Evolutionary conservation across 2,797 vertebrate genomes (phyloP), one percentile per base, ranked within the genome.

Genomic region (Ataeniobius toweri): DNA sequence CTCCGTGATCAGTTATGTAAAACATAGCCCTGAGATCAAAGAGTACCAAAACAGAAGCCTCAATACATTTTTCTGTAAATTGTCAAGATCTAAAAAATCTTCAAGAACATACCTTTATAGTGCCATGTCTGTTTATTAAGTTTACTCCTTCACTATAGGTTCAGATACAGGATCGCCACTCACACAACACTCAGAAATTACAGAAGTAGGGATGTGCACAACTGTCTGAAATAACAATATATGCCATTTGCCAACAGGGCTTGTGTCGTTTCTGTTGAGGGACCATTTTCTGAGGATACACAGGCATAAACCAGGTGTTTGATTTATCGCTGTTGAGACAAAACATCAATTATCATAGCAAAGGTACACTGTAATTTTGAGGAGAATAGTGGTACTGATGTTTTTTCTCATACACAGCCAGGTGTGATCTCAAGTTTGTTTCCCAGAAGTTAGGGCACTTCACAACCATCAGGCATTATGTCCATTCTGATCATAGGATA

Each of bases 401-500:
- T 72, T 31, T 2, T 58, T 61, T 77, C 71, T 68, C 48, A 81
- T 67, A 79, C 16, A 75, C 16, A 83, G 63, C 59, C 92, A 92
- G 91, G 90, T 92, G 89, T 90, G 89, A 89, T 86, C 85, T 93
- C 82, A 79, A 88, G 90, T 90, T 91, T 92, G 46, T 68, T 91
- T 93, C 87, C 82, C 89, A 92, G 93, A 91, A 90, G 91, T 95
- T 94, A 94, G 92, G 93, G 92, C 93, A 94, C 92, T 95, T 91
- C 93, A 89, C 90, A 91, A 96, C 95, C 95, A 96, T 94, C 95
- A 95, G 90, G 69, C 96, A 96, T 96, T 94, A 91, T 95, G 96
- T 97, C 96, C 96, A 93, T 94, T 96, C 92, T 79, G 92, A 96
- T 98, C 96, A 97, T 94, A 92, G 95, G 89, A 88, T 93, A 89